These are phyloP conservation scores for Rhodophaea formosa DNA, from an alignment of 2,888 invertebrate genomes.

Conservation along the genomic window DNA sequence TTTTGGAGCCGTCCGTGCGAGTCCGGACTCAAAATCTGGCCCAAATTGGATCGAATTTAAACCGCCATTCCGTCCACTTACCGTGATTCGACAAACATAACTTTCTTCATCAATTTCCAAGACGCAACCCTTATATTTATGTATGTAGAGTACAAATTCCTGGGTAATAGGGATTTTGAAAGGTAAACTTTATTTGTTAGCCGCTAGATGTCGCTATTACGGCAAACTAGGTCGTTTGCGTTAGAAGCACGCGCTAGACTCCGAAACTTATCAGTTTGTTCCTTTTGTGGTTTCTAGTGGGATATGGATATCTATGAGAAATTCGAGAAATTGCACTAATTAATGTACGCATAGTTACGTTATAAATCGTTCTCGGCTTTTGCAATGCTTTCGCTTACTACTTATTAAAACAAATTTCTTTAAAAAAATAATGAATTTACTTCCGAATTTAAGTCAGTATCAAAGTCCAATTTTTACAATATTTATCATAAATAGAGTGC, in stretches of 20 bases:
- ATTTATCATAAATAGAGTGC: too few species aligned
- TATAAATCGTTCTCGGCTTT: too few species aligned
- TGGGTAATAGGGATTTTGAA: not conserved
- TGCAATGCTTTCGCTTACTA: too few species aligned
- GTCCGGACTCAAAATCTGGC: not conserved
- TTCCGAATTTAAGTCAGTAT: too few species aligned
- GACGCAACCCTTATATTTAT: not conserved
- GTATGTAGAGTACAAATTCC: not conserved
- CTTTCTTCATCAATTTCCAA: not conserved
- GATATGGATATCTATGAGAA: not conserved
- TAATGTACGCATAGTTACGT: too few species aligned
- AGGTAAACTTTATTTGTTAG: not conserved
- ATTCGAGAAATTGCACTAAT: not conserved
- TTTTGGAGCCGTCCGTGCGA: not conserved
- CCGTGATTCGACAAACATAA: conserved; percentile 6
- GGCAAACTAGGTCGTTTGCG: conserved; percentile 32
- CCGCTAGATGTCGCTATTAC: conserved; percentile 24
- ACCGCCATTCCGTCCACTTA: conserved; percentile 14
- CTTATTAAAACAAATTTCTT: too few species aligned
- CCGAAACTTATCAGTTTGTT: conserved; percentile 2
- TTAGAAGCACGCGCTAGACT: conserved; percentile 26
- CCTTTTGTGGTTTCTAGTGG: not conserved
- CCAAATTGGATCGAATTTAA: conserved; percentile 17
- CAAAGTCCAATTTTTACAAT: too few species aligned
- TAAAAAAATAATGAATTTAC: too few species aligned